Conservation (phyloP, 1,140 invertebrate species). For the Ceratitis capitata region DNA sequence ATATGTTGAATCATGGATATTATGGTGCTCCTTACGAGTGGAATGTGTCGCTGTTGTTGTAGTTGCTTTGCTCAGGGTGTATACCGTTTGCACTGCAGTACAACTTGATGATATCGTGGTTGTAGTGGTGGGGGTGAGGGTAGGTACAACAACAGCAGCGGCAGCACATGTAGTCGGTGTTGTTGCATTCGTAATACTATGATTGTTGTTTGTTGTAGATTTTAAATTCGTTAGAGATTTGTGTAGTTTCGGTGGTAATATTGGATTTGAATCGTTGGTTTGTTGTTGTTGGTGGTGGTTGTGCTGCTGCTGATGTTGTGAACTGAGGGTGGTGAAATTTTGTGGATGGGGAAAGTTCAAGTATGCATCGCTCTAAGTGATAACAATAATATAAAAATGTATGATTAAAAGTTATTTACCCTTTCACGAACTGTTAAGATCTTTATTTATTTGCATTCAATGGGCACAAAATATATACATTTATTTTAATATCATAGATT, state of each 20-base stretch:
- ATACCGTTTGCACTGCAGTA: slow-evolving; percentile 58
- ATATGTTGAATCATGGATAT: not conserved
- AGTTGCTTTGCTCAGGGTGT: slow-evolving; percentile 54
- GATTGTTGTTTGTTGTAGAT: slow-evolving; percentile 43
- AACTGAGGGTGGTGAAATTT: slow-evolving; percentile 54
- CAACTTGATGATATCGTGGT: slow-evolving; percentile 1
- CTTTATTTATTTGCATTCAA: too few species aligned
- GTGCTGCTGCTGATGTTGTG: slow-evolving; percentile 47
- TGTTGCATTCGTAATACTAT: slow-evolving; percentile 26
- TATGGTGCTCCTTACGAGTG: not conserved
- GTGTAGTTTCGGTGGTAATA: slow-evolving; percentile 65
- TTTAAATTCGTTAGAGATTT: slow-evolving; percentile 65
- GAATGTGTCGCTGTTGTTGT: not conserved
- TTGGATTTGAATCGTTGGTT: slow-evolving; percentile 55
- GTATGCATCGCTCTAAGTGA: slow-evolving; percentile 58
- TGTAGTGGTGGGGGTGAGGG: slow-evolving; percentile 45
- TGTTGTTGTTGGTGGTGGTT: slow-evolving; percentile 44
- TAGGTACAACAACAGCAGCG: slow-evolving; percentile 42
- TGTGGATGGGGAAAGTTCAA: slow-evolving; percentile 61
- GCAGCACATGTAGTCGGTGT: slow-evolving; percentile 13
- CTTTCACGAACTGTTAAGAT: too few species aligned
- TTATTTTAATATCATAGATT: too few species aligned
- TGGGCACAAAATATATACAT: too few species aligned
- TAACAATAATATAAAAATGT: not conserved
- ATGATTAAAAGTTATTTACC: too few species aligned